Evolutionary conservation across 2,113 vertebrate genomes (phyloP), one percentile per base, ranked within the genome.

Genomic region (Oncorhynchus mykiss): DNA sequence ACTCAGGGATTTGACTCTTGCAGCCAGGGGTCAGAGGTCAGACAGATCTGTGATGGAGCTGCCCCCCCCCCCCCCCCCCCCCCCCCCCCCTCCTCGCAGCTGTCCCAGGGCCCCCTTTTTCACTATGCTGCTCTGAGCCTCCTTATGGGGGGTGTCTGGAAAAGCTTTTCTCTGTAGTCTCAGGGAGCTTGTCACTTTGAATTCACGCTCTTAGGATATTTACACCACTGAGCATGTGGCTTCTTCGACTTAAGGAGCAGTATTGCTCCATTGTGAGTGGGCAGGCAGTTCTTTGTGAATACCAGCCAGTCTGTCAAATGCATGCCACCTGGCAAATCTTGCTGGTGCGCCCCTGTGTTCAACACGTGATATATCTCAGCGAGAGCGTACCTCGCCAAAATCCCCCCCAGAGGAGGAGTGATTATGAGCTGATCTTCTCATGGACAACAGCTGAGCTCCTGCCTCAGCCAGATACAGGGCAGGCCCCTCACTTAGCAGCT

Each of bases 371-470:
- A 49, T 73, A 68, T 67, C 65, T 73, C 31, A 54, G 65, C 68
- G 74, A 64, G 27, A 70, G 68, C 49, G 72, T 69, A 69, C 14
- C 59, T 67, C 48, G 27, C 25, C 51, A 77, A 78, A 80, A 73
- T 20, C 48, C 25, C 7, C 67, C 59, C 59, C 59, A 7, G 51
- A 54, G 59, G 59, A 62, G n/a, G 59, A 62, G 59, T 62, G 7
- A 5, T 81, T 67, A 48, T 71, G 77, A 82, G 72, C 78, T 80
- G 86, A 88, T 85, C 84, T 66, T 2, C 79, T 72, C 72, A 8
- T 83, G 91, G 90, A 90, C 83, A 68, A 90, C 93, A 94, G 92
- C 93, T 94, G 92, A 91, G 84, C 79, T 45, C 68, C 76, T 80
- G 77, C 80, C 77, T 68, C 11, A 60, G 75, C 84, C 89, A 89